Evolutionary conservation across 2,113 vertebrate species (phyloP), one percentile per base, ranked within the genome.

Genomic region (Bagarius yarrelli): DNA sequence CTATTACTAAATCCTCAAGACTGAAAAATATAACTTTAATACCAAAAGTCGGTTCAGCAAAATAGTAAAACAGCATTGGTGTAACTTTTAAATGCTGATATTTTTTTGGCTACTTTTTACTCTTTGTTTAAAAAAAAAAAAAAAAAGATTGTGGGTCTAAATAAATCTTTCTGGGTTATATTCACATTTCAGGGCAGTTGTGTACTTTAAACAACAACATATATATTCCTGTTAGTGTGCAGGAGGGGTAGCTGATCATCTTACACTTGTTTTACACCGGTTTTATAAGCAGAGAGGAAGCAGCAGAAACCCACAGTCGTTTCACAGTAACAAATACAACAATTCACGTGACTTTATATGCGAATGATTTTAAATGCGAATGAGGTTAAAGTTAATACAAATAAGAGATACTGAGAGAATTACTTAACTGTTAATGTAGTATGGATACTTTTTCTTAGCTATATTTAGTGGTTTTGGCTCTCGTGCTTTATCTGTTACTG

Each of bases 141-240:
- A n/a, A n/a, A 69, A 47, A 70, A 3, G 23, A 50, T 25, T 69
- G 14, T 0, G 14, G 21, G 23, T 21, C 18, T 52, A 36, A 78
- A 36, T 25, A 30, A 79, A 57, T 30, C 1, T 1, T 44, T 14
- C 14, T 59, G 34, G 23, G n/a, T n/a, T n/a, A n/a, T 57, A 13
- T 30, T 70, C 30, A 36, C 6, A 59, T 30, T 11, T 79, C n/a
- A 67, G 53, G 18, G 47, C 61, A 81, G 34, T 15, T 57, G 25
- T 81, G 52, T 34, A 72, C 71, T 77, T 78, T 78, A 52, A 5
- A 3, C 19, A 78, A 73, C 66, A 34, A 36, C 15, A 34, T 52
- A 12, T 4, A 59, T 4, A 14, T 47, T 55, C 73, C 55, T 27
- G 61, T 79, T 84, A 78, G 47, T 56, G 83, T 50, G 16, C 36